These are phyloP conservation scores for Alaudala cheleensis DNA, from an alignment of 2,113 vertebrate species.

Conservation along the genomic window DNA sequence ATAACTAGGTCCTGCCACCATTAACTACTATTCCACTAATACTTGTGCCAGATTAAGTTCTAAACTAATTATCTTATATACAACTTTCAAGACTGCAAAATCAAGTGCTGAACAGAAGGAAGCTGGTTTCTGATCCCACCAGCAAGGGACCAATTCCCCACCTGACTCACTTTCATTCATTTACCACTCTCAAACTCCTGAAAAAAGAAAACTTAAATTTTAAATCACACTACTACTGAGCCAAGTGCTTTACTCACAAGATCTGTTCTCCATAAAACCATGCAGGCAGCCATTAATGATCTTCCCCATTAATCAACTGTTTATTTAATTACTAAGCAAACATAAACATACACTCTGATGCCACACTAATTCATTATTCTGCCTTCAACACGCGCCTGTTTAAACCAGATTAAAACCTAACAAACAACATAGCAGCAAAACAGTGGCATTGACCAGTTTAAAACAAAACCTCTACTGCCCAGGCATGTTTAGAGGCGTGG, in stretches of 20 bases:
- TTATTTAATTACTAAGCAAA: background rate
- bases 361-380: background rate
- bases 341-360: background rate
- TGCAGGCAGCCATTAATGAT: background rate
- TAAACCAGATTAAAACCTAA: background rate
- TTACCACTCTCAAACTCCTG: background rate
- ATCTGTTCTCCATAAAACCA: background rate
- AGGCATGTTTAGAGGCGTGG: background rate
- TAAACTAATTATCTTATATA: background rate
- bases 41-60: background rate
- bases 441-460: background rate
- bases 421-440: background rate
- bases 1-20: background rate
- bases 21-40: background rate
- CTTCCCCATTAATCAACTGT: background rate
- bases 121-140: background rate
- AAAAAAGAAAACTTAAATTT: background rate
- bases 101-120: background rate
- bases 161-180: background rate
- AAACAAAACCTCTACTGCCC: background rate
- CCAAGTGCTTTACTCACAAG: background rate
- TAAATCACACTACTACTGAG: background rate
- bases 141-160: background rate
- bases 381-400: background rate
- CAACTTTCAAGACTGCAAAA: background rate